Base-by-base conservation (phyloP, 2,888 invertebrate species). In the Acleris sparsana region DNA sequence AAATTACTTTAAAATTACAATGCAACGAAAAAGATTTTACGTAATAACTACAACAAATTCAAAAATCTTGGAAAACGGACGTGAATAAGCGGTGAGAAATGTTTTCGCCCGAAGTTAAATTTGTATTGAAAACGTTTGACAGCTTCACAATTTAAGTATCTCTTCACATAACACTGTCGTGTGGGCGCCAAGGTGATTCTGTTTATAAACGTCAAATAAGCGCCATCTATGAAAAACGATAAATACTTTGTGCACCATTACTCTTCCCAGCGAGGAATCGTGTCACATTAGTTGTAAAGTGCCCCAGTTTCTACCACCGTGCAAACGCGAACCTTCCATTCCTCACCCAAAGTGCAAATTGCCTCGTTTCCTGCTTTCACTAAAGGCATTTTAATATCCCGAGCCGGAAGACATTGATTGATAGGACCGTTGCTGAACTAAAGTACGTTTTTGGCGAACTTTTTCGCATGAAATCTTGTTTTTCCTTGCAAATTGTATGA, bases 331-430 rank as follows among this genome's bases (percentile, higher is more conserved):
- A 52, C 69, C 64, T 68, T 70, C 44, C 13, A 4, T 53, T 16
- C 33, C 25, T 51, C 53, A 16, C 53, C 4, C 71, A 74, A 68
- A 65, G 73, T 66, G 61, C 56, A 57, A 61, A 57, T 70, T 71
- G 49, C 53, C 33, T 67, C 33, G 20, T 17, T 49, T 16, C n/a
- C 48, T n/a, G 1, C 29, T 49, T 46, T 46, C 61, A 53, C 62
- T 59, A 62, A 60, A 51, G 64, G 64, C 60, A 49, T 62, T 70
- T 69, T 65, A 39, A 62, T 48, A 57, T 48, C 59, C 39, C 57
- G 9, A 60, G 16, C 46, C 39, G 43, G 18, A 7, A 53, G 76
- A 75, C 76, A 65, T 69, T 75, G 76, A 76, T 73, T 70, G 71
- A 76, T 76, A 71, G 71, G 56, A n/a, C 29, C 63, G 52, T 60